Conservation (phyloP, 2,888 invertebrate species). For the Erebia aethiops region DNA sequence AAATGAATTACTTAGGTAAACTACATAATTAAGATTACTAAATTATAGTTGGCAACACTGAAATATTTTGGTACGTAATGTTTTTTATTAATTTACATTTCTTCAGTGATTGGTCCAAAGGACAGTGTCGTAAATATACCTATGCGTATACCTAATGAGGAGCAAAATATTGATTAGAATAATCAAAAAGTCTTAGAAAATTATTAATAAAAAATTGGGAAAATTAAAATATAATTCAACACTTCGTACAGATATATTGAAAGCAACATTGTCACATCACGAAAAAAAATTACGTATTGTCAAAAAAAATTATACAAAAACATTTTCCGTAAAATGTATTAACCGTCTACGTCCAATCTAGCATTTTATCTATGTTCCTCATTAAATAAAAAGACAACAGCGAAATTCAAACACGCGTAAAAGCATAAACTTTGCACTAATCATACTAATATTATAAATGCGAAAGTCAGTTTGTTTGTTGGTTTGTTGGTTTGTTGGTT, state of each 20-base stretch:
- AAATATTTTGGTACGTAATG: slow-evolving; percentile 12
- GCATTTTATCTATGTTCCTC: slow-evolving; percentile 1
- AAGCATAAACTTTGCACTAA: slow-evolving; percentile 21
- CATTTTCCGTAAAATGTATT: too few species aligned
- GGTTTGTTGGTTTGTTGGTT: too few species aligned
- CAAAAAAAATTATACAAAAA: neutral
- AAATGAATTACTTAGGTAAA: neutral
- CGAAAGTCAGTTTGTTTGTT: too few species aligned
- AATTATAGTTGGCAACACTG: slow-evolving; percentile 8
- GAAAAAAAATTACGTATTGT: neutral
- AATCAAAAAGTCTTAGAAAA: neutral
- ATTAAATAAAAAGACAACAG: slow-evolving; percentile 55
- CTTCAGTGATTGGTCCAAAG: slow-evolving; percentile 8
- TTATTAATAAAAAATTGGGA: neutral
- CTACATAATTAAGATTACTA: slow-evolving; percentile 1
- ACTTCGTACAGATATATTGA: neutral
- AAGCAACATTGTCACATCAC: neutral
- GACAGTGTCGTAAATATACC: slow-evolving; percentile 1
- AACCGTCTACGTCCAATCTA: neutral
- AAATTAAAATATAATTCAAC: neutral
- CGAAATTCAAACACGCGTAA: slow-evolving; percentile 54
- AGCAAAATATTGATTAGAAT: neutral
- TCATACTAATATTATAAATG: too few species aligned
- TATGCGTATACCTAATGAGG: neutral
- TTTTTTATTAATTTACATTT: neutral